These are phyloP conservation scores for Intellagama lesueurii DNA, from an alignment of 2,797 vertebrate species.

Conservation along the genomic window DNA sequence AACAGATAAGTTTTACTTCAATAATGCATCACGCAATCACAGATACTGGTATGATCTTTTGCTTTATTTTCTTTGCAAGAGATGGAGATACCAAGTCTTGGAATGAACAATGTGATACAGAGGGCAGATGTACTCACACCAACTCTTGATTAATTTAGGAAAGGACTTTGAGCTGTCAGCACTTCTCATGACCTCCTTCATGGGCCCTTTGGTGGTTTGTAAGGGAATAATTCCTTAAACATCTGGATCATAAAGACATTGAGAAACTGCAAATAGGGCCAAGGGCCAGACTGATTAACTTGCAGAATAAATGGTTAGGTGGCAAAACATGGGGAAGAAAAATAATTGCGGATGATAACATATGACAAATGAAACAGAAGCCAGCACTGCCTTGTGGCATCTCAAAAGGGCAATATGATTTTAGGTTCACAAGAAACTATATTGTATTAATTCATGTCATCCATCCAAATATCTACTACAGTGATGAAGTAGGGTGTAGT, in stretches of 20 bases:
- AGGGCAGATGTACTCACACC: neutral
- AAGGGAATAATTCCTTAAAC: neutral
- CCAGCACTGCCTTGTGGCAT: neutral
- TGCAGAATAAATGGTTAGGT: neutral
- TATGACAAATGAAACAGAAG: neutral
- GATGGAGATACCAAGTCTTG: neutral
- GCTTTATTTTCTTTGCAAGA: neutral
- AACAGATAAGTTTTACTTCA: neutral
- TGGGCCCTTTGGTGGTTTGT: neutral
- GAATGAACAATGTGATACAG: slow-evolving; percentile 7
- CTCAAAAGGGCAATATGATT: neutral
- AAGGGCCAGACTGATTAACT: neutral
- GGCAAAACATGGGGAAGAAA: neutral
- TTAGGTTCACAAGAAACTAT: neutral
- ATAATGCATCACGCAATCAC: neutral
- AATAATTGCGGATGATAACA: neutral
- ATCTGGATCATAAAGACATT: neutral
- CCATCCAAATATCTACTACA: neutral
- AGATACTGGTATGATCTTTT: neutral
- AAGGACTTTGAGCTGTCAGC: neutral
- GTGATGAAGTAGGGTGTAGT: neutral
- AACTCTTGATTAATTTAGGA: neutral
- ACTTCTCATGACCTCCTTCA: neutral
- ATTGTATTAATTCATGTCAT: neutral
- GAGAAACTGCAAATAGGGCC: neutral